A percentile compares a stretch with the other conserved stretches of the same genome.
Conservation (phyloP, 2,113 vertebrate species). For the Strix uralensis region DNA sequence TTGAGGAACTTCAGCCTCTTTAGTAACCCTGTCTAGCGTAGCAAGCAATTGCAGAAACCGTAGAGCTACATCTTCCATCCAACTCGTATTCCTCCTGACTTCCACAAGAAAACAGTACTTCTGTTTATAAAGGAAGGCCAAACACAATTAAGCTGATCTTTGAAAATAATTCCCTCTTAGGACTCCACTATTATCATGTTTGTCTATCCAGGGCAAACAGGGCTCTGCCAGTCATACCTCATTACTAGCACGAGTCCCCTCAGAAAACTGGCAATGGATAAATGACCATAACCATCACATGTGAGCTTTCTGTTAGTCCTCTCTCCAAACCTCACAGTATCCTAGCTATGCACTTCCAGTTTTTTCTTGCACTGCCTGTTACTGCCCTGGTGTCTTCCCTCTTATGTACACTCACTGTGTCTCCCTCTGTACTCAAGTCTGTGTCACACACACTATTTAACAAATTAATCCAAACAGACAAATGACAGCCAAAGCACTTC, state of each 20-base stretch:
- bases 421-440: not conserved
- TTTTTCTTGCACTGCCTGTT: not conserved
- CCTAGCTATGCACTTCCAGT: not conserved
- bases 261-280: not conserved
- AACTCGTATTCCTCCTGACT: fast-evolving
- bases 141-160: not conserved
- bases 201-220: not conserved
- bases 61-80: not conserved
- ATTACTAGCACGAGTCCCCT: not conserved
- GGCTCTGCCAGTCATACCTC: not conserved
- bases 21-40: not conserved
- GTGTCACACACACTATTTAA: not conserved
- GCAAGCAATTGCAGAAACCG: not conserved
- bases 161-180: not conserved
- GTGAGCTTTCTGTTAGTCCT: not conserved
- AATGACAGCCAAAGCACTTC: not conserved
- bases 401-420: not conserved
- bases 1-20: not conserved
- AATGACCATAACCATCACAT: not conserved
- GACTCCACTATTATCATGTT: not conserved
- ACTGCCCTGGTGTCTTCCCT: not conserved
- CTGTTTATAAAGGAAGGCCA: not conserved
- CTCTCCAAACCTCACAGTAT: not conserved
- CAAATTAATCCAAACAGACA: not conserved
- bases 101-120: not conserved